phyloP scores from a whole-genome alignment of 2,888 invertebrate species.

The Syrphus vitripennis region DNA sequence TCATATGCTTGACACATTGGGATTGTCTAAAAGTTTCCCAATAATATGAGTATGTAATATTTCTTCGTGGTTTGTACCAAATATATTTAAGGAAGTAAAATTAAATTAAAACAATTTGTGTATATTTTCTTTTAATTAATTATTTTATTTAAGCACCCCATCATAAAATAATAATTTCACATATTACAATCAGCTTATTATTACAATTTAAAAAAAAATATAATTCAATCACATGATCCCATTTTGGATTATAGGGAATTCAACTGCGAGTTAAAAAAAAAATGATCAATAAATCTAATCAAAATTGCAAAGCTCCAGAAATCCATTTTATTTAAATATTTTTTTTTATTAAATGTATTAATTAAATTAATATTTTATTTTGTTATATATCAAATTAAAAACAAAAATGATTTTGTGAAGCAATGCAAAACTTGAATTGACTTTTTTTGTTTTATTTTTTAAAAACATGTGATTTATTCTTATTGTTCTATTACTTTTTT shows the following conservation, averaged over 20 bases:
- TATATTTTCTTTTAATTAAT: slow-evolving; percentile 31
- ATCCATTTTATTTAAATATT: slow-evolving; percentile 46
- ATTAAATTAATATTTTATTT: slow-evolving; percentile 20
- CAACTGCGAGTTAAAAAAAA: not conserved
- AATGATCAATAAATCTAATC: not conserved
- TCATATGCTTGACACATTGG: no score
- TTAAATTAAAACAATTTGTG: not conserved
- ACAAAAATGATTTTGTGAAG: slow-evolving; percentile 72
- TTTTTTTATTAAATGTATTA: not conserved
- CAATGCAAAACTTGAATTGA: slow-evolving; percentile 66
- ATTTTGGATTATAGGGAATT: not conserved
- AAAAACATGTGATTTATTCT: not conserved
- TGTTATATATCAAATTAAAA: not conserved
- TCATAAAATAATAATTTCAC: slow-evolving; percentile 63
- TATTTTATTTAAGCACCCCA: slow-evolving; percentile 71
- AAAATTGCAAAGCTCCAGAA: slow-evolving; percentile 73
- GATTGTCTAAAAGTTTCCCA: no score
- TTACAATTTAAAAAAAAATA: not conserved
- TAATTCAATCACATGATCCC: slow-evolving; percentile 38
- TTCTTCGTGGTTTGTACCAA: no score
- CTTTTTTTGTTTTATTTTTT: slow-evolving; percentile 27
- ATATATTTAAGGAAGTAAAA: not conserved
- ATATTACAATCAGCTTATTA: slow-evolving; percentile 39
- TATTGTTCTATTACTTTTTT: not conserved
- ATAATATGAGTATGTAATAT: no score